Evolutionary conservation across 2,797 vertebrate genomes (phyloP).

Genomic region (Ammospiza maritima): DNA sequence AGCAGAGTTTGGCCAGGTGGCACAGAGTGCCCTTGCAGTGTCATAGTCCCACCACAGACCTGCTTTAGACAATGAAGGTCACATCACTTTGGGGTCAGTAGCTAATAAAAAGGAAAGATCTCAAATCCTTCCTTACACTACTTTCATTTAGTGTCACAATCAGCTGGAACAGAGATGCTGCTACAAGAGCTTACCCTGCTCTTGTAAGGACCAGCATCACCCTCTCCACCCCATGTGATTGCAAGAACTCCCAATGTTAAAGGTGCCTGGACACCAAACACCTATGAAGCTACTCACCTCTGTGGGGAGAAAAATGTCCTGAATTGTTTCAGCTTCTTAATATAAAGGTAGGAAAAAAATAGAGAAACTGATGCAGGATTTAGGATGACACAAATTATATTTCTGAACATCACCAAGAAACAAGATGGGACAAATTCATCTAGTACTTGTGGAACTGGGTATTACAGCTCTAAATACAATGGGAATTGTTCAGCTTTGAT

Average conservation of each 20-base stretch:
- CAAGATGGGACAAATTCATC: slow-evolving; percentile 61
- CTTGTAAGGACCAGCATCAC: neutral
- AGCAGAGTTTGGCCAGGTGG: neutral
- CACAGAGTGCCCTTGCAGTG: accelerated
- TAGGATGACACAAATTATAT: slow-evolving; percentile 73
- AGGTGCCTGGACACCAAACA: neutral
- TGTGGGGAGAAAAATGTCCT: neutral
- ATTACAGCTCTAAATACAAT: slow-evolving; percentile 64
- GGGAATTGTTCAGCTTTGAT: slow-evolving; percentile 42
- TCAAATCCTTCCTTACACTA: neutral
- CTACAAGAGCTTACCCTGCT: neutral
- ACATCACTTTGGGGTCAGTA: neutral
- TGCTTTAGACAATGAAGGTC: neutral
- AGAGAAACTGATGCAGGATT: neutral
- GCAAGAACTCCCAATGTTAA: neutral
- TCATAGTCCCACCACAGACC: neutral
- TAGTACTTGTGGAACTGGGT: slow-evolving; percentile 58
- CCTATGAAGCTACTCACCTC: neutral
- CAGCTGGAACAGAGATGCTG: neutral
- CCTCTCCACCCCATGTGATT: neutral
- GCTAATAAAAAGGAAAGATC: neutral
- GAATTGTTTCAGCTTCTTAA: neutral
- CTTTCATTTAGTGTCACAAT: neutral
- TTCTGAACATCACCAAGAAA: slow-evolving; percentile 67
- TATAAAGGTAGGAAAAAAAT: neutral